phyloP scores from a whole-genome alignment of 2,797 vertebrate species.

The Cyprinodon diabolis region DNA sequence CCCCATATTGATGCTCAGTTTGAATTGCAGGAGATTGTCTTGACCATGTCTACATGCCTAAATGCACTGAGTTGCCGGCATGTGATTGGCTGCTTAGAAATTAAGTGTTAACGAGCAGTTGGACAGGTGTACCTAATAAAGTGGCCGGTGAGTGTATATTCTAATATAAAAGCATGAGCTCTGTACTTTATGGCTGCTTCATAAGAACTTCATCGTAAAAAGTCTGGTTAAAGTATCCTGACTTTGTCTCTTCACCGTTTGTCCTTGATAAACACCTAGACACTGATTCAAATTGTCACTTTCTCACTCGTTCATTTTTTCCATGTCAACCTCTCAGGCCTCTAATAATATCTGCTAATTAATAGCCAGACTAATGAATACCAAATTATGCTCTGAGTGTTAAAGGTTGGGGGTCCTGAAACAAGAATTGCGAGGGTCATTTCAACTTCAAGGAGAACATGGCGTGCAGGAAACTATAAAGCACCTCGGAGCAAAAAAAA shows the following conservation, averaged over 20 bases:
- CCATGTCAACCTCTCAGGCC: constrained; percentile 51
- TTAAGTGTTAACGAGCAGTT: too few species aligned
- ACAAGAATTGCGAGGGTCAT: constrained; percentile 43
- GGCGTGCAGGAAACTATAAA: constrained; percentile 24
- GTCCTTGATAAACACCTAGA: constrained; percentile 30
- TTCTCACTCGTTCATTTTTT: constrained; percentile 13
- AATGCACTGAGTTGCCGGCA: too few species aligned
- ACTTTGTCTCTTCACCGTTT: constrained; percentile 11
- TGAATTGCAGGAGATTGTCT: too few species aligned
- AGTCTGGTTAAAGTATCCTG: neutral
- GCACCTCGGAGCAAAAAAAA: constrained; percentile 1
- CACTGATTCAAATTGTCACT: constrained; percentile 11
- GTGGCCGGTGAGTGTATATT: too few species aligned
- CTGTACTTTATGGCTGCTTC: neutral
- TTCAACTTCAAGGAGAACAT: constrained; percentile 56
- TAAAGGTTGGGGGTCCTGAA: constrained; percentile 27
- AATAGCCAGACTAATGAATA: constrained; percentile 54
- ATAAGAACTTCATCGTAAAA: neutral
- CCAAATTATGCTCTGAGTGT: constrained; percentile 47
- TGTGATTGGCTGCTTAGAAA: too few species aligned
- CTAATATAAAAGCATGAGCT: neutral
- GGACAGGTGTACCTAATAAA: too few species aligned
- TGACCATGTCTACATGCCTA: too few species aligned
- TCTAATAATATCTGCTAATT: constrained; percentile 54
- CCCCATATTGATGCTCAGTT: too few species aligned